Conservation (phyloP, 2,888 invertebrate genomes). For the Muscina levida region DNA sequence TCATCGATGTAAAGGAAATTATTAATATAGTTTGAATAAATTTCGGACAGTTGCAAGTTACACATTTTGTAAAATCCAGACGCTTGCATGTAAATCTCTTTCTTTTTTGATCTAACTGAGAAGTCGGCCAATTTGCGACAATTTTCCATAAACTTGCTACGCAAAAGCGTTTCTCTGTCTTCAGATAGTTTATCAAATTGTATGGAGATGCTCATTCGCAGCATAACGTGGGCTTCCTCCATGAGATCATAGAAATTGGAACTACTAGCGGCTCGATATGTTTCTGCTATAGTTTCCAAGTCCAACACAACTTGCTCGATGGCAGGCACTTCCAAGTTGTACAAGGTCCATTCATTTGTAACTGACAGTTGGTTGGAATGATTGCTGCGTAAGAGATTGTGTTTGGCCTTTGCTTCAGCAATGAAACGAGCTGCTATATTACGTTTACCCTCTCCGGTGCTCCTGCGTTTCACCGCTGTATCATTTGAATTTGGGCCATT, state of each 20-base stretch:
- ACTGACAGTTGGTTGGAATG: constrained; percentile 67
- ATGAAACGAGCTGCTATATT: constrained; percentile 75
- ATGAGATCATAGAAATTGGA: constrained; percentile 87
- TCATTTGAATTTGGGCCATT: constrained; percentile 62
- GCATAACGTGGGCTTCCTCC: constrained; percentile 86
- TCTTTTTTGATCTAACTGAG: constrained; percentile 78
- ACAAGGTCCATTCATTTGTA: constrained; percentile 84
- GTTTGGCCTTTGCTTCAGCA: constrained; percentile 77
- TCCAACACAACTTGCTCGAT: constrained; percentile 85
- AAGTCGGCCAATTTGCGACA: constrained; percentile 78
- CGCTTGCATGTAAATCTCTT: constrained; percentile 78
- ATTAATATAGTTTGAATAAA: constrained; percentile 75
- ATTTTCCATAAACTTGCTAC: constrained; percentile 74
- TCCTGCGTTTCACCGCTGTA: constrained; percentile 65
- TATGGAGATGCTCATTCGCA: constrained; percentile 79
- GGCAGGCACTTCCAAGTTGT: constrained; percentile 85
- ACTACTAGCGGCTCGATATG: constrained; percentile 84
- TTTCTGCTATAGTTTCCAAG: constrained; percentile 85
- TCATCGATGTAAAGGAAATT: constrained; percentile 66
- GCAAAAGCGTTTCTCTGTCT: constrained; percentile 72
- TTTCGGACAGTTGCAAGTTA: constrained; percentile 74
- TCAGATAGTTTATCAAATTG: constrained; percentile 72
- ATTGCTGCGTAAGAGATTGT: constrained; percentile 70
- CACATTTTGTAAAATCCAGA: constrained; percentile 79
- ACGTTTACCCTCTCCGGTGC: constrained; percentile 70